Conservation (phyloP, 1,140 invertebrate species). For the Drosophila aff. region DNA sequence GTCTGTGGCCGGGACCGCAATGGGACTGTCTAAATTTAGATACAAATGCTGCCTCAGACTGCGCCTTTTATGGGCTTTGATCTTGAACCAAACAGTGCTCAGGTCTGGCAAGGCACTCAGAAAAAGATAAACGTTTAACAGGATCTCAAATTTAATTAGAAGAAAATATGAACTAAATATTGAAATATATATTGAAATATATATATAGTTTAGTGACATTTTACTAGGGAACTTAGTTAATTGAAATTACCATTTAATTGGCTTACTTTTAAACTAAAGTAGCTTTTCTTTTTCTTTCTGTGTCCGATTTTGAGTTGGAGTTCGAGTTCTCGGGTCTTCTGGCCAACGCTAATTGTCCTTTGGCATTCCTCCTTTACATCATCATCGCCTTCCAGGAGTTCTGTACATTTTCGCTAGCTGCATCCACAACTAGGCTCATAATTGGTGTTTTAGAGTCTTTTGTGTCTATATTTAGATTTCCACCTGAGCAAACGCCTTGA, state of each 20-base stretch:
- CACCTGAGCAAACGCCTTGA: constrained; percentile 65
- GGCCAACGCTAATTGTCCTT: constrained; percentile 77
- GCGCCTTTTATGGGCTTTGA: constrained; percentile 80
- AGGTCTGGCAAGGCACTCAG: neutral
- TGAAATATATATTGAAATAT: neutral
- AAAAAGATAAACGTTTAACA: neutral
- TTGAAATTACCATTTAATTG: neutral
- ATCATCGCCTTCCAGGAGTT: constrained; percentile 53
- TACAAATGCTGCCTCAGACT: constrained; percentile 58
- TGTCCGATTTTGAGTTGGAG: constrained; percentile 38
- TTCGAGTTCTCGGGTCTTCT: constrained; percentile 36
- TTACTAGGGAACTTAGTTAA: accelerated
- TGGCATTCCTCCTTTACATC: constrained; percentile 76
- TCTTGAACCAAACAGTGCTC: constrained; percentile 60
- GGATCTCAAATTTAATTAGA: neutral
- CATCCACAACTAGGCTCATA: constrained; percentile 63
- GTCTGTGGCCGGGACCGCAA: constrained; percentile 19
- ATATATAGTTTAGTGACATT: too few relatives aligned
- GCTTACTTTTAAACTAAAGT: neutral
- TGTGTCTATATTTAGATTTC: constrained; percentile 77
- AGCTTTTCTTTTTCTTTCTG: neutral
- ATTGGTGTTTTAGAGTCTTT: constrained; percentile 78
- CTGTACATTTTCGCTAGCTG: constrained; percentile 51
- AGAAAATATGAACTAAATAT: too few relatives aligned
- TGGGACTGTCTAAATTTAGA: constrained; percentile 74